Conservation (phyloP, 2,113 vertebrate species). For the Tenebrosternarchus preto region DNA sequence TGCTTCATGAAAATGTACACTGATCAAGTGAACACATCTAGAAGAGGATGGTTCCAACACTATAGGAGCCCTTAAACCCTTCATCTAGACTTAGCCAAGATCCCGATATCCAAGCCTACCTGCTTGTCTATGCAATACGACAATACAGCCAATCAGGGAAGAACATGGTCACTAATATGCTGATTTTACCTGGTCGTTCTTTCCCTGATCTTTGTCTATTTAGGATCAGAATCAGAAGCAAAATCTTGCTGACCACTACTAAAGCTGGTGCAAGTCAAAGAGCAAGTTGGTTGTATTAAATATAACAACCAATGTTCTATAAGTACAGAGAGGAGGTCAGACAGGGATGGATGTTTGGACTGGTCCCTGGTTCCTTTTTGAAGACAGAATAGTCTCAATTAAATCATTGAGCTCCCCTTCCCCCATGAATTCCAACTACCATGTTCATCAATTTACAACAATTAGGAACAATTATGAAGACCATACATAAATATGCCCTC, state of each 20-base stretch:
- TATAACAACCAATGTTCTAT: too few species aligned
- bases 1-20: constrained; percentile 11
- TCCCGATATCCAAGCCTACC: background rate
- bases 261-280: too few species aligned
- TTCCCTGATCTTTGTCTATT: too few species aligned
- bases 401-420: background rate
- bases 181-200: background rate
- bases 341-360: background rate
- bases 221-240: too few species aligned
- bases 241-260: too few species aligned
- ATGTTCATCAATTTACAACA: background rate
- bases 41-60: background rate
- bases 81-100: background rate
- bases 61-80: constrained; percentile 1
- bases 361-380: background rate
- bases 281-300: too few species aligned
- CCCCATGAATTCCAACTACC: background rate
- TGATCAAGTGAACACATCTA: constrained; percentile 5
- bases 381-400: background rate
- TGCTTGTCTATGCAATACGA: background rate
- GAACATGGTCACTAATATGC: too few species aligned
- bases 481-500: too few species aligned
- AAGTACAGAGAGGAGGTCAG: too few species aligned
- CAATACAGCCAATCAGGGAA: constrained; percentile 16
- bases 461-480: background rate